These are phyloP conservation scores for Drosophila arawakana DNA, from an alignment of 1,140 invertebrate species.

Conservation along the genomic window DNA sequence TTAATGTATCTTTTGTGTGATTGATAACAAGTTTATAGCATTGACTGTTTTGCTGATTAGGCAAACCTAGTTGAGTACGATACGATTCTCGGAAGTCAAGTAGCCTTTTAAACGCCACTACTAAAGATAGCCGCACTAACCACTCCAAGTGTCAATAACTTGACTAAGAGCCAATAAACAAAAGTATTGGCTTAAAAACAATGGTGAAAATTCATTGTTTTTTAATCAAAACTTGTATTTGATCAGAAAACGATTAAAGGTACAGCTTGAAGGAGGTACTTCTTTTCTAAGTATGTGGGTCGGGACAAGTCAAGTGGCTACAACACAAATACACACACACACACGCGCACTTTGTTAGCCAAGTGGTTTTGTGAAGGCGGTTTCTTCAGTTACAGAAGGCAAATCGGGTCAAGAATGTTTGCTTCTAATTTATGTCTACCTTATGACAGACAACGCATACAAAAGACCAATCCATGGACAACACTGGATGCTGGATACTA, in stretches of 20 bases:
- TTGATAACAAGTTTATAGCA: neutral
- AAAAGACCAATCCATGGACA: slow-evolving; percentile 36
- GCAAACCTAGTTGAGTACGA: neutral
- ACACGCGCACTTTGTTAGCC: slow-evolving; percentile 5
- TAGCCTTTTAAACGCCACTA: slow-evolving; percentile 2
- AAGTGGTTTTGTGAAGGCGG: slow-evolving; percentile 39
- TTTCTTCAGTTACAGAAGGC: slow-evolving; percentile 25
- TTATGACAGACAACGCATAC: slow-evolving; percentile 40
- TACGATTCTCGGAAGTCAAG: neutral
- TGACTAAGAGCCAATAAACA: neutral
- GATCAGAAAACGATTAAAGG: slow-evolving; percentile 18
- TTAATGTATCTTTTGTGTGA: too few species aligned
- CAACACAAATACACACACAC: slow-evolving; percentile 3
- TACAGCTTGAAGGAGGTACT: neutral
- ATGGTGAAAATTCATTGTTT: neutral
- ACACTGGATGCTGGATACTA: slow-evolving; percentile 59
- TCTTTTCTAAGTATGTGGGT: slow-evolving; percentile 29
- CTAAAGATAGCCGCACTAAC: slow-evolving; percentile 7
- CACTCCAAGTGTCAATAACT: neutral
- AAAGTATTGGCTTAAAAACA: slow-evolving; percentile 20
- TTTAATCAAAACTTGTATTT: slow-evolving; percentile 6
- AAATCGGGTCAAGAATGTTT: slow-evolving; percentile 68
- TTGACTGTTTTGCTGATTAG: too few species aligned
- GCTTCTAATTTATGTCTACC: slow-evolving; percentile 27
- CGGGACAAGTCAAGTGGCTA: slow-evolving; percentile 37